Conservation (phyloP, 2,797 vertebrate genomes). For the Diglossa cyanea region DNA sequence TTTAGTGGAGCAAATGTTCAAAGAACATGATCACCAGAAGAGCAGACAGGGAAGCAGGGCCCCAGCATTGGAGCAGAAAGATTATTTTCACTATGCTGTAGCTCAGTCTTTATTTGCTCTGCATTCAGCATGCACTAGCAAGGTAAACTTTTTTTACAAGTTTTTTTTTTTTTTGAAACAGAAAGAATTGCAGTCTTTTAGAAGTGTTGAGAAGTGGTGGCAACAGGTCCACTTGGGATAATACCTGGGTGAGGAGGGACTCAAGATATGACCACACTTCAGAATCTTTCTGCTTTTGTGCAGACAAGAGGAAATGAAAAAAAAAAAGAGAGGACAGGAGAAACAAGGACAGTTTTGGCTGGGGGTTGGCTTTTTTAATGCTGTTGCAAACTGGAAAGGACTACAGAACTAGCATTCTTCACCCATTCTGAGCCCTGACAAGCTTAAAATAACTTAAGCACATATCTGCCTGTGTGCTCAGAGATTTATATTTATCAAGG, state of each 20-base stretch:
- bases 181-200: background rate
- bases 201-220: background rate
- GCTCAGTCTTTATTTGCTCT: background rate
- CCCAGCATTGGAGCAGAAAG: background rate
- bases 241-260: background rate
- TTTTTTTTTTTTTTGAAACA: background rate
- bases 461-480: background rate
- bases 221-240: background rate
- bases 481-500: background rate
- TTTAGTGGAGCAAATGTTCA: background rate
- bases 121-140: background rate
- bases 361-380: background rate
- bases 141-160: background rate
- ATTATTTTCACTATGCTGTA: background rate
- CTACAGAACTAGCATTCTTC: background rate
- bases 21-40: fast-evolving
- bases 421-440: background rate
- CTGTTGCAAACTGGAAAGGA: background rate
- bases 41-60: background rate
- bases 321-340: background rate
- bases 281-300: background rate
- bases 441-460: background rate
- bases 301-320: background rate
- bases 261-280: background rate
- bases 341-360: background rate